phyloP scores from a whole-genome alignment of 2,888 invertebrate genomes.

The Epirrita christyi region DNA sequence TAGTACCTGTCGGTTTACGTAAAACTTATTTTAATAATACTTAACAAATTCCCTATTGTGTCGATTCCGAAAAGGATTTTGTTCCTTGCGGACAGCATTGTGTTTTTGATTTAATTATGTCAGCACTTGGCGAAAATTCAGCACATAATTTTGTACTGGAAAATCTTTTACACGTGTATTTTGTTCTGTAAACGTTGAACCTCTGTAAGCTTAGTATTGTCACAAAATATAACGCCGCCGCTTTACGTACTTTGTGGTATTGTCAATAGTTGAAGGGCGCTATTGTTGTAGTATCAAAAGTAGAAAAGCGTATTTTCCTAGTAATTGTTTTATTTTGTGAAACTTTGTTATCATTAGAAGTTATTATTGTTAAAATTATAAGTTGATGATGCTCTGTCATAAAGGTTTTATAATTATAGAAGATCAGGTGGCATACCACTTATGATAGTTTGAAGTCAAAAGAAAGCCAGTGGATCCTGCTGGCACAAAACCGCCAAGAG shows the following conservation, averaged over 20 bases:
- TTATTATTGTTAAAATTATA: no score
- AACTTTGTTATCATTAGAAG: not conserved
- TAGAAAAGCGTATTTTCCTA: conserved; percentile 3
- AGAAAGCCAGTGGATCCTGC: no score
- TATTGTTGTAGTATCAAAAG: conserved; percentile 14
- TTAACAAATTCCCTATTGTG: conserved; percentile 24
- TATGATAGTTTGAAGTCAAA: no score
- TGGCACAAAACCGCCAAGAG: no score
- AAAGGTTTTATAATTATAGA: no score
- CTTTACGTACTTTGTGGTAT: not conserved
- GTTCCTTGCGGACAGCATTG: conserved; percentile 32
- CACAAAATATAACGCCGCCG: no score
- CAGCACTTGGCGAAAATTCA: conserved; percentile 25
- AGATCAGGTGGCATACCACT: no score
- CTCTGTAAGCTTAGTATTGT: conserved; percentile 26
- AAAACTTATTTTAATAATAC: conserved; percentile 20
- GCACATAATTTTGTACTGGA: conserved; percentile 23
- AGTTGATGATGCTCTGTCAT: no score
- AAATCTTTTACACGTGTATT: conserved; percentile 48
- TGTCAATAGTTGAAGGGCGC: conserved; percentile 12
- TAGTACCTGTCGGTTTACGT: conserved; percentile 11
- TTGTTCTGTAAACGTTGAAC: conserved; percentile 30
- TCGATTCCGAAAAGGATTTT: conserved; percentile 28
- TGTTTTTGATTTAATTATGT: conserved; percentile 39
- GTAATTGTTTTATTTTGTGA: not conserved